Evolutionary conservation across 2,113 vertebrate species (phyloP).

Genomic region (Tyto alba): DNA sequence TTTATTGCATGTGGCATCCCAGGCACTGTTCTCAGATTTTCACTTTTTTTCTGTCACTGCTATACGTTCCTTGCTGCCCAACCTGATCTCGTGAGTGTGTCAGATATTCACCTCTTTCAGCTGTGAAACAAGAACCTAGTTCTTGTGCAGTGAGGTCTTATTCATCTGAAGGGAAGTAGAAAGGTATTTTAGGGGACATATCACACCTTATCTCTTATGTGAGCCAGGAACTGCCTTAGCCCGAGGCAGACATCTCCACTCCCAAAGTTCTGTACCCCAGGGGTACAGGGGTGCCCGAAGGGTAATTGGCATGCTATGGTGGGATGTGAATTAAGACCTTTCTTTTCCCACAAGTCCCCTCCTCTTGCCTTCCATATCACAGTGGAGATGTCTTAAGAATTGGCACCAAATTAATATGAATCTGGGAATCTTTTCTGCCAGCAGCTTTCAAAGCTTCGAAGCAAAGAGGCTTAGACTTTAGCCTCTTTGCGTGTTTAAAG

Average conservation of each 20-base stretch:
- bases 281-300: background rate
- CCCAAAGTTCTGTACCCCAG: background rate
- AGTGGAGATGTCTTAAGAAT: background rate
- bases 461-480: constrained; percentile 13
- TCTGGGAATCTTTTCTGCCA: background rate
- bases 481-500: constrained; percentile 2
- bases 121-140: background rate
- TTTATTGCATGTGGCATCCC: background rate
- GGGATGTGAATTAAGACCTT: background rate
- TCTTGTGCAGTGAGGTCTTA: background rate
- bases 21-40: background rate
- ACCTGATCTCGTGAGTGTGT: background rate
- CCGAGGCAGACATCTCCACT: background rate
- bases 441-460: background rate
- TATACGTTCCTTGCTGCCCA: background rate
- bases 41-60: background rate
- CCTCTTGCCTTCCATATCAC: background rate
- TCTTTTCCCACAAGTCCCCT: background rate
- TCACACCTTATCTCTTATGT: background rate
- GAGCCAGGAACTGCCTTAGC: background rate
- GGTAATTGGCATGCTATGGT: background rate
- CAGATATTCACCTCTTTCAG: background rate
- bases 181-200: background rate
- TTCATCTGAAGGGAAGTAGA: background rate
- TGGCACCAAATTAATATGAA: background rate